Percentiles rank a stretch among this genome's conserved stretches.
Evolutionary conservation across 1,140 invertebrate genomes (phyloP).

Genomic region (Microplitis mediator): DNA sequence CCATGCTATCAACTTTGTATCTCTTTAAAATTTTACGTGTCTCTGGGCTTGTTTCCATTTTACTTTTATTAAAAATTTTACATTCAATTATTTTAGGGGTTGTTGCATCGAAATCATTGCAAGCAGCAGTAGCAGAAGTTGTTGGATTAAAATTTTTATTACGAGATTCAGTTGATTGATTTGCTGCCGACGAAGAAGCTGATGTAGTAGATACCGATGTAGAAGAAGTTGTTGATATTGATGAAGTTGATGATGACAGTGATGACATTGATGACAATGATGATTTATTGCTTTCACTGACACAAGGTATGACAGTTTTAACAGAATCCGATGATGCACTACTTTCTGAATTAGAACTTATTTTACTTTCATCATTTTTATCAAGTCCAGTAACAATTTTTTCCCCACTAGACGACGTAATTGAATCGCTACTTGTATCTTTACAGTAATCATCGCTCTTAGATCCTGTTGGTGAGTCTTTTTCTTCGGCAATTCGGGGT

Average conservation of each 20-base stretch:
- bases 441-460: constrained; percentile 51
- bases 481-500: constrained; percentile 81
- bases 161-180: not conserved
- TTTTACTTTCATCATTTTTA: constrained; percentile 10
- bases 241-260: too few relatives aligned
- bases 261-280: not conserved
- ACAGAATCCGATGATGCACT: not conserved
- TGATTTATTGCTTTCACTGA: not conserved
- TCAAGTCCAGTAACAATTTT: not conserved
- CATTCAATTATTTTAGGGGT: constrained; percentile 12
- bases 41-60: constrained; percentile 35
- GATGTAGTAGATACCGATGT: not conserved
- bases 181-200: not conserved
- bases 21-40: constrained; percentile 40
- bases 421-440: constrained; percentile 1
- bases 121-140: not conserved
- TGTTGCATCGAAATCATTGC: not conserved
- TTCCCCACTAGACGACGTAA: not conserved
- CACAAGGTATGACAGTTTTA: not conserved
- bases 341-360: not conserved
- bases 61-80: constrained; percentile 30
- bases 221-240: too few relatives aligned
- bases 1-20: constrained; percentile 37
- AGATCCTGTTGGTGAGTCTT: constrained; percentile 77
- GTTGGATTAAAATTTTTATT: not conserved